Percentiles rank a stretch among this genome's conserved stretches.
Evolutionary conservation across 2,797 vertebrate species (phyloP).

Genomic region (Ptychadena robeensis): DNA sequence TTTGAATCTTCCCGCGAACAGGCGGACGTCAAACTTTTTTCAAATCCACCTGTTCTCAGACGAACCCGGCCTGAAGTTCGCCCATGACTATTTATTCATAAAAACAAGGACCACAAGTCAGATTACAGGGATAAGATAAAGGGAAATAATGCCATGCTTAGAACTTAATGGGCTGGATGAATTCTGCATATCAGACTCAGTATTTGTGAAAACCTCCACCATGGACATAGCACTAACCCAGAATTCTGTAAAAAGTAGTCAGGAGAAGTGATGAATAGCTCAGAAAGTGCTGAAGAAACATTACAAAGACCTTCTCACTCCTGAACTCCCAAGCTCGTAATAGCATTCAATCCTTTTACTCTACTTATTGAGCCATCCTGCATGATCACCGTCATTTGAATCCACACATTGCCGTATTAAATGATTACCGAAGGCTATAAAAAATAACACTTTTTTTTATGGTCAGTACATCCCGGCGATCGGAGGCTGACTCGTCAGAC

Average conservation of each 20-base stretch:
- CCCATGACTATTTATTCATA: no score
- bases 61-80: no score
- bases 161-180: no score
- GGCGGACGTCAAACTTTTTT: no score
- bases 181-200: no score
- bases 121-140: no score
- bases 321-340: neutral
- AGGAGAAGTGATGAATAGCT: neutral
- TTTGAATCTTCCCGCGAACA: no score
- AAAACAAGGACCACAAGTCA: no score
- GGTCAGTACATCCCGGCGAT: conserved; percentile 16
- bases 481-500: neutral
- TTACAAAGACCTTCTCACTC: neutral
- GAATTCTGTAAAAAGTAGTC: neutral
- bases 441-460: conserved; percentile 43
- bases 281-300: conserved; percentile 29
- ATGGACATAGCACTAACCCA: neutral
- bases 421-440: conserved; percentile 46
- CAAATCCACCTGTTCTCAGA: no score
- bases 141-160: no score
- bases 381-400: conserved; percentile 40
- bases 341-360: conserved; percentile 30
- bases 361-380: conserved; percentile 34
- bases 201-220: neutral
- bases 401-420: conserved; percentile 45